phyloP scores from a whole-genome alignment of 53 echinoderm and acorn worm species.

The Paracentrotus lividus region DNA sequence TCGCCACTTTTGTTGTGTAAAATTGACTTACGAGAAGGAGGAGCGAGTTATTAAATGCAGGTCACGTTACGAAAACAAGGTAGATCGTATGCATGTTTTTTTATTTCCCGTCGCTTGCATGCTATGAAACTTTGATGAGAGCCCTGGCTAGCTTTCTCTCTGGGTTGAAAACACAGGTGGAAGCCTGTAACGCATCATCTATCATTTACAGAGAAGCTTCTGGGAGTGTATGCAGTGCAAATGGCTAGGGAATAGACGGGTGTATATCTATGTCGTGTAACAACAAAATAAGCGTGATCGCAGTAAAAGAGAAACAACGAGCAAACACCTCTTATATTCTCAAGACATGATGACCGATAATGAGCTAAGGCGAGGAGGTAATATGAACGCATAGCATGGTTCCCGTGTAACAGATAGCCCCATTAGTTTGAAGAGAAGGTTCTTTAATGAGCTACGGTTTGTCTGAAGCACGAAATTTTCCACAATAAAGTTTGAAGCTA shows the following conservation, averaged over 20 bases:
- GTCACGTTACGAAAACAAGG: not conserved
- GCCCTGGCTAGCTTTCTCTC: not conserved
- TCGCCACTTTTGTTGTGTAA: too few relatives aligned
- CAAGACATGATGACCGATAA: not conserved
- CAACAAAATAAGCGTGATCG: not conserved
- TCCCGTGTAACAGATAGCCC: not conserved
- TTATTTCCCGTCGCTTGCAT: not conserved
- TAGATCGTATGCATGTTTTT: not conserved
- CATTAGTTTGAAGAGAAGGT: not conserved
- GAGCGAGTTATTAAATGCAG: not conserved
- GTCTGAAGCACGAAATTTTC: not conserved
- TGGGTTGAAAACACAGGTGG: not conserved
- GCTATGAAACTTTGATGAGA: conserved; percentile 16
- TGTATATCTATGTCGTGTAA: not conserved
- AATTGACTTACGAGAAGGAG: not conserved
- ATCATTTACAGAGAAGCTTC: conserved; percentile 2
- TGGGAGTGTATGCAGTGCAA: not conserved
- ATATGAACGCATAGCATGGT: not conserved
- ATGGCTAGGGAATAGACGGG: not conserved
- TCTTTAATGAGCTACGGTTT: not conserved
- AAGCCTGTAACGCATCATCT: not conserved
- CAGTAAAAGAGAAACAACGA: not conserved
- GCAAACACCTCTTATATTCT: conserved; percentile 1
- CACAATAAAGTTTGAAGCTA: too few relatives aligned
- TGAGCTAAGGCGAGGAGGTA: not conserved